These are phyloP conservation scores for Neocloeon triangulifer DNA, from an alignment of 1,140 invertebrate species.

Conservation along the genomic window DNA sequence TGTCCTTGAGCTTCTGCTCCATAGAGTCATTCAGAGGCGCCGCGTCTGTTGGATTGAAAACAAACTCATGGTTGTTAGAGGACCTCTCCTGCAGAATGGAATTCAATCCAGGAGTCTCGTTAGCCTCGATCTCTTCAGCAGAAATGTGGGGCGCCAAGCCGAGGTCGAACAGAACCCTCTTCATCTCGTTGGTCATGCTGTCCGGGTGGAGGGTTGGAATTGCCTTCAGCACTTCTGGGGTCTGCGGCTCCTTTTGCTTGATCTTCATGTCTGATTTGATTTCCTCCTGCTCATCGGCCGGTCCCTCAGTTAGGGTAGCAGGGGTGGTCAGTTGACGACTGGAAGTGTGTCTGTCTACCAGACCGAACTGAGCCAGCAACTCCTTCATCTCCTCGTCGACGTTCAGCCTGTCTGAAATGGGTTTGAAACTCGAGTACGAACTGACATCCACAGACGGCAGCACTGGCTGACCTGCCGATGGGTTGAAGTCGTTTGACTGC, in stretches of 20 bases:
- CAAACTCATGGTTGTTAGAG: no score
- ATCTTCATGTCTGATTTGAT: conserved; percentile 16
- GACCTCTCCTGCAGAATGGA: conserved; percentile 5
- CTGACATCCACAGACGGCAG: conserved; percentile 15
- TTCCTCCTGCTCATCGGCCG: not conserved
- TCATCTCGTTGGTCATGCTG: conserved; percentile 23
- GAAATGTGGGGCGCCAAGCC: conserved; percentile 16
- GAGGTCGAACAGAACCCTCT: conserved; percentile 23
- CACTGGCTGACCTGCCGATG: conserved; percentile 9
- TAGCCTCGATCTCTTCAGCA: conserved; percentile 7
- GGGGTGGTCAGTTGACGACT: not conserved
- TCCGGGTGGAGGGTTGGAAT: conserved; percentile 16
- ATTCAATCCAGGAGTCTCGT: no score
- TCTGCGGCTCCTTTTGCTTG: conserved; percentile 8
- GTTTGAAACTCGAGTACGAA: conserved; percentile 30
- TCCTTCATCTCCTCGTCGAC: conserved; percentile 25
- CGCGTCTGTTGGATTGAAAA: conserved; percentile 22
- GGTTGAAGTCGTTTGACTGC: no score
- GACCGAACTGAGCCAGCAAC: conserved; percentile 28
- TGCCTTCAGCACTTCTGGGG: conserved; percentile 1
- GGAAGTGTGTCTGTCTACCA: conserved; percentile 12
- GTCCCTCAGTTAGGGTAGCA: not conserved
- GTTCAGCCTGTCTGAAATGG: conserved; percentile 9
- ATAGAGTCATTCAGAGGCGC: conserved; percentile 12
- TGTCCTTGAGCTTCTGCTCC: conserved; percentile 18